These are phyloP conservation scores for Copidosoma aretas DNA, from an alignment of 2,888 invertebrate species.

Conservation along the genomic window DNA sequence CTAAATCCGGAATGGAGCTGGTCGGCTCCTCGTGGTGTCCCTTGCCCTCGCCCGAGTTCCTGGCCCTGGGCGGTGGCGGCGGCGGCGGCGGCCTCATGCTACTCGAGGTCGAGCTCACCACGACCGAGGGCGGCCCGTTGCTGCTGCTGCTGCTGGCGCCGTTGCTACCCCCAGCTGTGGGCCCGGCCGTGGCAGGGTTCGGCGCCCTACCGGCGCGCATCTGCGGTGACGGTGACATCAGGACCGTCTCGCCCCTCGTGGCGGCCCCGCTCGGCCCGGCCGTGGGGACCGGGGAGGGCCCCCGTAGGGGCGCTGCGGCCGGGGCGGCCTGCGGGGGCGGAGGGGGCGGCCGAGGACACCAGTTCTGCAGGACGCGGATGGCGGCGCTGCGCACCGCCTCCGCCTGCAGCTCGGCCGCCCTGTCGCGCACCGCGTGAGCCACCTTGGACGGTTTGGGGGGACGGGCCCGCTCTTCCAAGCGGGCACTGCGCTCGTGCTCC, in stretches of 20 bases:
- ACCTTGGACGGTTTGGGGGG: slow-evolving; percentile 49
- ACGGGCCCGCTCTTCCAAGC: slow-evolving; percentile 44
- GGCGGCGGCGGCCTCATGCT: slow-evolving; percentile 67
- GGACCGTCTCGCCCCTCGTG: slow-evolving; percentile 44
- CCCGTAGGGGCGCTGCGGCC: slow-evolving; percentile 38
- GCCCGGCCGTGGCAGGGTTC: slow-evolving; percentile 59
- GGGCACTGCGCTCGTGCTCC: slow-evolving; percentile 39
- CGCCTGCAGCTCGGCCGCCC: slow-evolving; percentile 59
- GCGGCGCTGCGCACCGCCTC: slow-evolving; percentile 59
- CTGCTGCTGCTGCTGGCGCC: slow-evolving; percentile 39
- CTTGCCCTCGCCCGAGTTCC: slow-evolving; percentile 64
- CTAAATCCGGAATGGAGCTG: slow-evolving; percentile 87
- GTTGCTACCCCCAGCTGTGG: slow-evolving; percentile 50
- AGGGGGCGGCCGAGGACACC: slow-evolving; percentile 56
- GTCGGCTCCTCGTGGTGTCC: slow-evolving; percentile 78
- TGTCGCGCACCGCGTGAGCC: slow-evolving; percentile 60
- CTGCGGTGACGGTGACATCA: slow-evolving; percentile 8
- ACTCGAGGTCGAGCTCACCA: slow-evolving; percentile 65
- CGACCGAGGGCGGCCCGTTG: slow-evolving; percentile 55
- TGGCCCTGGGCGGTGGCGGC: slow-evolving; percentile 64
- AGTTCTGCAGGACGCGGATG: slow-evolving; percentile 60
- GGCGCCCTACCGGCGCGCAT: slow-evolving; percentile 61
- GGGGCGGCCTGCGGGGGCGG: slow-evolving; percentile 13
- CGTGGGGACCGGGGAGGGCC: background rate
- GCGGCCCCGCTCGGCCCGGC: too few species aligned